Evolutionary conservation across 2,113 vertebrate genomes (phyloP), one percentile per base, ranked within the genome.

Genomic region (Hippocampus guttulatus): DNA sequence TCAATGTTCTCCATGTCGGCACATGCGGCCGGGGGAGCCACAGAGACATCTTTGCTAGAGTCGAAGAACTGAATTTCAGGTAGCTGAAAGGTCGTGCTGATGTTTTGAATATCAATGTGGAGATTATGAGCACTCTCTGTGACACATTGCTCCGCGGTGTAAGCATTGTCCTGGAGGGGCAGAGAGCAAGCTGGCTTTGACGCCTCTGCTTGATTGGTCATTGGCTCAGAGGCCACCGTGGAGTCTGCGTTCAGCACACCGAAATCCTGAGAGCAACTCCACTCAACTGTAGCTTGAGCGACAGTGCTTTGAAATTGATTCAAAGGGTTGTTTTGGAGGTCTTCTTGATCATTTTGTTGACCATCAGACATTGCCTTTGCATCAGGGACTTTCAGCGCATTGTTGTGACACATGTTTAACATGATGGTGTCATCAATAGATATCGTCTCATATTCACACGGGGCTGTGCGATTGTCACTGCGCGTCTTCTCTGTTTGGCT

Each of bases 371-470:
- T 18, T 16, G 73, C 75, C 45, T 92, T 71, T 30, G 67, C 71
- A 0, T 89, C 91, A 40, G 80, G 68, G 43, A 27, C 43, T 2
- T 92, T 90, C 0, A 77, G 69, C 69, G 88, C 84, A 88, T 85
- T 91, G 76, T 92, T 84, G 0, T 96, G 94, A 45, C 93, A 93
- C 89, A 95, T 93, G 25, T 94, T 92, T 10, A 95, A 80, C 85
- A 94, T 92, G 68, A 96, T 91, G 71, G 95, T 88, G 21, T 95
- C 93, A 0, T 96, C 93, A 0, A 92, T 85, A 0, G 93, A 94
- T 68, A 93, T 90, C n/a, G 93, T 91, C 78, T 95, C 91, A 0
- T 95, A 96, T 61, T 92, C 90, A 33, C 93, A 93, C 0, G 85
- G 84, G 54, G 93, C 92, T 20, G 91, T 87, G 0, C 83, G 89